A percentile compares a stretch with the other conserved stretches of the same genome.
phyloP scores from a whole-genome alignment of 2,888 invertebrate species.

The Miltochrista miniata region DNA sequence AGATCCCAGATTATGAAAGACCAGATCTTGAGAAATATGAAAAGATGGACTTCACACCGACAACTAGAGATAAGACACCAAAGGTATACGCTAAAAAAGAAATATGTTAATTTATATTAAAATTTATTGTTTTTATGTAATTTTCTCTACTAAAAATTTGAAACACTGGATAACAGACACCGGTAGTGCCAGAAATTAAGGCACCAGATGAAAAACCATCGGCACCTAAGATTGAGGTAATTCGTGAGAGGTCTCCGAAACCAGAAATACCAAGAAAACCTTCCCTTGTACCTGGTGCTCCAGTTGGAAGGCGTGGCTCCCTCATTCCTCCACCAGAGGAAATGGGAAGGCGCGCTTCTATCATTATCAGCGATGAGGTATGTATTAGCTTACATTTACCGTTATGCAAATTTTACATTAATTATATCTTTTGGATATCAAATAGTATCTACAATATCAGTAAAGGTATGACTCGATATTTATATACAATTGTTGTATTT shows the following conservation, averaged over 20 bases:
- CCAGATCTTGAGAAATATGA: conserved; percentile 89
- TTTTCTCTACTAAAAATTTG: background rate
- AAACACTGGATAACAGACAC: conserved; percentile 38
- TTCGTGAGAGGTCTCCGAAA: conserved; percentile 89
- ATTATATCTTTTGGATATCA: conserved; percentile 40
- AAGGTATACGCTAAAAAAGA: conserved; percentile 14
- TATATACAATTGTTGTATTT: conserved; percentile 56
- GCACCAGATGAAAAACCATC: conserved; percentile 83
- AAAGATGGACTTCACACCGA: conserved; percentile 78
- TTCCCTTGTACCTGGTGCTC: conserved; percentile 86
- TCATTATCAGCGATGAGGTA: conserved; percentile 98
- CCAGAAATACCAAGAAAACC: conserved; percentile 87
- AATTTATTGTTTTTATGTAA: background rate
- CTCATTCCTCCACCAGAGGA: conserved; percentile 95
- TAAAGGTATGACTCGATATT: conserved; percentile 63
- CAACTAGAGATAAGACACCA: conserved; percentile 77
- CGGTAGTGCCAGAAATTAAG: conserved; percentile 87
- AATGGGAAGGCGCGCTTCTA: conserved; percentile 93
- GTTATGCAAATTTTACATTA: conserved; percentile 26
- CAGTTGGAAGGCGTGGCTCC: conserved; percentile 87
- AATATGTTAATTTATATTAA: background rate
- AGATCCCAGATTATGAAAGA: conserved; percentile 89
- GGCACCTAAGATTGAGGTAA: conserved; percentile 94
- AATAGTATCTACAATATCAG: conserved; percentile 48
- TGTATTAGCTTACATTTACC: conserved; percentile 48